Evolutionary conservation across 1,140 invertebrate species (phyloP), one percentile per base, ranked within the genome.

Genomic region (Achatina immaculata): DNA sequence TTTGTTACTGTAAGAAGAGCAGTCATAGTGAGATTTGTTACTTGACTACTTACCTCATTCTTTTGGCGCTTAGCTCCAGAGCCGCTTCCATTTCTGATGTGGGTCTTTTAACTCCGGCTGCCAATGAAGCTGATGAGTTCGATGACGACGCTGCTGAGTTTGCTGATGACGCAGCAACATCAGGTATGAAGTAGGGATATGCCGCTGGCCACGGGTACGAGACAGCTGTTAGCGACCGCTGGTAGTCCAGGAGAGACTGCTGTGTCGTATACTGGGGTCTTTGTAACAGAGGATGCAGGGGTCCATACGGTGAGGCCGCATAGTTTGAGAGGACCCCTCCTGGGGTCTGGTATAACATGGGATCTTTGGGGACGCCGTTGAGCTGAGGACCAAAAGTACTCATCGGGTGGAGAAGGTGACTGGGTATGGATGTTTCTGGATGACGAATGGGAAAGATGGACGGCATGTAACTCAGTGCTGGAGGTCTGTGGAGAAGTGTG

Each of bases 171-270:
- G 14, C 51, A 6, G 51, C n/a, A 28, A 76, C 24, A 58, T 76
- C 55, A 7, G 42, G 55, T n/a, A 76, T 38, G 34, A 76, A 51
- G 34, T 76, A 80, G 16, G 69, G 81, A 51, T 48, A 78, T 24
- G 73, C 77, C 43, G 36, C 45, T 31, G 78, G 66, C 40, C 78
- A 74, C 34, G 77, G 43, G 42, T 36, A 77, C 36, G 42, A 34
- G 28, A 62, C 51, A 45, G 45, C 65, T 6, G 19, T 58, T 42
- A 58, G 81, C 34, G 76, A 58, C 66, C 75, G 31, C 31, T 78
- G 76, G 68, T 79, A 81, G 40, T 82, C 83, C 71, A 84, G 51
- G 19, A 84, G 40, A 11, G 81, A 43, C 36, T 81, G 28, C 16
- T 75, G 38, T 11, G 78, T 45, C 0, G 81, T 16, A 40, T 82